Conservation (phyloP, 2,797 vertebrate genomes). For the Coilia nasus region DNA sequence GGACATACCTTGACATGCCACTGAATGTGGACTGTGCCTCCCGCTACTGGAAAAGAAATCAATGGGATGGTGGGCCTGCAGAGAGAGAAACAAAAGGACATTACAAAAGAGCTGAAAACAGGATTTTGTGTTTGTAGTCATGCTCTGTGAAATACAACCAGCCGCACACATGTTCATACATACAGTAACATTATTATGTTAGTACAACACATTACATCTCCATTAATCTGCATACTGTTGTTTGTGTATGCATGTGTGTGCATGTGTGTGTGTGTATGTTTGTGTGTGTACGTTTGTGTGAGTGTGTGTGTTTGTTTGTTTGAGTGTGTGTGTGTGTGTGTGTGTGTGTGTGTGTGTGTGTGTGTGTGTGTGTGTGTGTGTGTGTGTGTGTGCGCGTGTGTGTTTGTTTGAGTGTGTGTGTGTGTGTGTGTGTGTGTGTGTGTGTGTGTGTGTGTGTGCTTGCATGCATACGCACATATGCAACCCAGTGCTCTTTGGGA, state of each 20-base stretch:
- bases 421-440: not conserved
- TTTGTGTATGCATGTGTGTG: too few relatives aligned
- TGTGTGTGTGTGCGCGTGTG: too few relatives aligned
- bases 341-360: too few relatives aligned
- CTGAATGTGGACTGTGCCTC: not conserved
- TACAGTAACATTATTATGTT: not conserved
- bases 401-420: not conserved
- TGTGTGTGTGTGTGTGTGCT: not conserved
- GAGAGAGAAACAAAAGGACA: not conserved
- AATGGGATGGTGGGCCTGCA: not conserved
- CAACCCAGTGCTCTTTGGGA: slow-evolving; percentile 55
- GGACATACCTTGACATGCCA: not conserved
- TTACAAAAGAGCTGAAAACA: not conserved
- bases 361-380: too few relatives aligned
- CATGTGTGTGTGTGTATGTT: too few relatives aligned
- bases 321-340: too few relatives aligned
- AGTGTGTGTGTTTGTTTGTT: too few relatives aligned
- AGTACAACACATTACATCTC: not conserved
- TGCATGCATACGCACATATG: not conserved
- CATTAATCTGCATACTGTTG: not conserved
- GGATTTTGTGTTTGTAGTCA: not conserved
- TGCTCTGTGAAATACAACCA: slow-evolving; percentile 7
- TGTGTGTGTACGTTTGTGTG: too few relatives aligned
- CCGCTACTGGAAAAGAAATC: not conserved
- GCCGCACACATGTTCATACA: slow-evolving; percentile 38